Evolutionary conservation across 1,140 invertebrate genomes (phyloP).

Genomic region (Geopemphigus sp.): DNA sequence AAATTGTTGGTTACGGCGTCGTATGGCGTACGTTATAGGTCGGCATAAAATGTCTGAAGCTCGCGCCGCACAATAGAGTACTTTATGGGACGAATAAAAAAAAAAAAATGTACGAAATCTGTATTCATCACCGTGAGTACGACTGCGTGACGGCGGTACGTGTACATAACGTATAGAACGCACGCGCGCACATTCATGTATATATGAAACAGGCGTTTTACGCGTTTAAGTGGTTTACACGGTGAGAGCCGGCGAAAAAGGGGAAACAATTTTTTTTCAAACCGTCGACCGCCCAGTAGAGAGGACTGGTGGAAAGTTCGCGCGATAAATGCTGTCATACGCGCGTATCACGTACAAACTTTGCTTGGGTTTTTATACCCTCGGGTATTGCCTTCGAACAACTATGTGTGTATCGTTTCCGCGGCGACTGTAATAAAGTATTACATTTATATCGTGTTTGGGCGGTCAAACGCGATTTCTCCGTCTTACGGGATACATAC

Average conservation of each 20-base stretch:
- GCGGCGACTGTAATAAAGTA: background rate
- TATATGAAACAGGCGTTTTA: background rate
- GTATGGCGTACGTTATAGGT: too few species aligned
- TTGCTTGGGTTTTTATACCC: slow-evolving; percentile 21
- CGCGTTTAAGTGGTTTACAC: slow-evolving; percentile 14
- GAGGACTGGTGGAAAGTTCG: background rate
- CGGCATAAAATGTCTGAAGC: background rate
- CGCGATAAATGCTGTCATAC: background rate
- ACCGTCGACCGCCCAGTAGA: background rate
- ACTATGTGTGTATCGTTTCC: background rate
- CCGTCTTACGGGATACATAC: too few species aligned
- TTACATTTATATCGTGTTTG: background rate
- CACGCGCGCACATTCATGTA: background rate
- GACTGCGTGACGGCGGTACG: too few species aligned
- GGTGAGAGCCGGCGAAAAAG: background rate
- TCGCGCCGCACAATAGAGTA: background rate
- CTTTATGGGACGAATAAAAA: too few species aligned
- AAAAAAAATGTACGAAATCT: background rate
- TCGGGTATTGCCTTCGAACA: background rate
- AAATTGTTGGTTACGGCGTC: too few species aligned
- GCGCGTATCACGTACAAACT: slow-evolving; percentile 24
- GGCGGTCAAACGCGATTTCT: background rate
- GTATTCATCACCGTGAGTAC: slow-evolving; percentile 1
- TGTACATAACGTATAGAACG: background rate
- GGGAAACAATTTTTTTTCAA: background rate